phyloP scores from a whole-genome alignment of 2,113 vertebrate species.

The Cynoglossus semilaevis region DNA sequence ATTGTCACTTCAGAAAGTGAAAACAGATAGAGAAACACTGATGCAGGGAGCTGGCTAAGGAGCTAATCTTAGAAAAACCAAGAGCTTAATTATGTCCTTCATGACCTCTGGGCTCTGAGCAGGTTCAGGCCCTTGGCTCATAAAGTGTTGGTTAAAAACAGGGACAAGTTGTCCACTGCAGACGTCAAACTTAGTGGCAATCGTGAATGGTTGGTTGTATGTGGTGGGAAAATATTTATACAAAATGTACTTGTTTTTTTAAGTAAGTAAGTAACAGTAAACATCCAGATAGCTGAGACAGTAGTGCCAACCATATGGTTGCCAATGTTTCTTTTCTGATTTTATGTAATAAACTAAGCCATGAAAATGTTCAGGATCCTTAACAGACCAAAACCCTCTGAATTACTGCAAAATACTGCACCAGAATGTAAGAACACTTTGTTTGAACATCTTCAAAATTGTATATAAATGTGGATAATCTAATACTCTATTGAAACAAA shows the following conservation, averaged over 20 bases:
- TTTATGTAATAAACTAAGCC: too few relatives aligned
- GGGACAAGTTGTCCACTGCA: constrained; percentile 16
- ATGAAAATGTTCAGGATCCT: not conserved
- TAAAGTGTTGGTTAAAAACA: constrained; percentile 28
- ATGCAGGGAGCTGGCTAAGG: constrained; percentile 3
- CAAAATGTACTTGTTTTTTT: too few relatives aligned
- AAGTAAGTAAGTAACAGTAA: too few relatives aligned
- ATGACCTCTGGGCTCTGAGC: constrained; percentile 38
- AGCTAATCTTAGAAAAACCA: constrained; percentile 41
- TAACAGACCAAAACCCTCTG: not conserved
- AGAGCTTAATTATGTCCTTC: constrained; percentile 30
- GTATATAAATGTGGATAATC: too few relatives aligned
- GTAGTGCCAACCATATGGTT: too few relatives aligned
- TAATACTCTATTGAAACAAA: too few relatives aligned
- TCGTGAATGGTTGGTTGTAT: not conserved
- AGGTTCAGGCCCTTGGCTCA: constrained; percentile 19
- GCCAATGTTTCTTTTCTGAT: too few relatives aligned
- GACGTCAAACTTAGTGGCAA: not conserved
- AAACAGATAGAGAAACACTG: constrained; percentile 23
- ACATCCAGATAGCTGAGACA: too few relatives aligned
- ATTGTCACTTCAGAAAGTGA: constrained; percentile 41
- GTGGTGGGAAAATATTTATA: too few relatives aligned
- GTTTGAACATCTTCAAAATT: too few relatives aligned
- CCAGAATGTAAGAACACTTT: not conserved
- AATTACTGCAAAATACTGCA: not conserved